Evolutionary conservation across 2,113 vertebrate species (phyloP).

Genomic region (Mesocricetus auratus): DNA sequence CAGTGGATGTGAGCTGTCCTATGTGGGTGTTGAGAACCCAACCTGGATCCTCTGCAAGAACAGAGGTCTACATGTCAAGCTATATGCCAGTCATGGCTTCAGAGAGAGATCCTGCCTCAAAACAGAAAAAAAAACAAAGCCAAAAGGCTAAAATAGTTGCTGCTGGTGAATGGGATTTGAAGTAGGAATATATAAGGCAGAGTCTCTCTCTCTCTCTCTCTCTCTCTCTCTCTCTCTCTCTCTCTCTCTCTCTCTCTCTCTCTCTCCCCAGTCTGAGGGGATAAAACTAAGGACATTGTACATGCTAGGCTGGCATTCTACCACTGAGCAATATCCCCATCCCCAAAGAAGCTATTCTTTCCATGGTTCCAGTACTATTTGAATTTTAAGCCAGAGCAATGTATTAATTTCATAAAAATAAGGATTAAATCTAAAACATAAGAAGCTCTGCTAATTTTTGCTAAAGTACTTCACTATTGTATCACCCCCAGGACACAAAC

Average conservation of each 20-base stretch:
- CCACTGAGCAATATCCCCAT: neutral
- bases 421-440: constrained; percentile 15
- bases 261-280: neutral
- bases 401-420: neutral
- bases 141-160: neutral
- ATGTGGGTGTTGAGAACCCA: neutral
- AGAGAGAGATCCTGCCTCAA: neutral
- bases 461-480: neutral
- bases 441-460: neutral
- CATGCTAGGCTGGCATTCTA: neutral
- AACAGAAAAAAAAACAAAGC: neutral
- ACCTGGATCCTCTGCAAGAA: neutral
- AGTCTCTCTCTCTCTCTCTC: too few species aligned
- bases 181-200: neutral
- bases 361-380: neutral
- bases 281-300: neutral
- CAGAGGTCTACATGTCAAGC: neutral
- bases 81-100: neutral
- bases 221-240: too few species aligned
- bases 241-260: too few species aligned
- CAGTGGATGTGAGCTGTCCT: neutral
- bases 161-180: neutral
- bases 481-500: neutral
- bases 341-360: neutral
- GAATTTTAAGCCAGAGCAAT: neutral